phyloP scores from a whole-genome alignment of 2,888 invertebrate genomes.

The Phlogophora meticulosa region DNA sequence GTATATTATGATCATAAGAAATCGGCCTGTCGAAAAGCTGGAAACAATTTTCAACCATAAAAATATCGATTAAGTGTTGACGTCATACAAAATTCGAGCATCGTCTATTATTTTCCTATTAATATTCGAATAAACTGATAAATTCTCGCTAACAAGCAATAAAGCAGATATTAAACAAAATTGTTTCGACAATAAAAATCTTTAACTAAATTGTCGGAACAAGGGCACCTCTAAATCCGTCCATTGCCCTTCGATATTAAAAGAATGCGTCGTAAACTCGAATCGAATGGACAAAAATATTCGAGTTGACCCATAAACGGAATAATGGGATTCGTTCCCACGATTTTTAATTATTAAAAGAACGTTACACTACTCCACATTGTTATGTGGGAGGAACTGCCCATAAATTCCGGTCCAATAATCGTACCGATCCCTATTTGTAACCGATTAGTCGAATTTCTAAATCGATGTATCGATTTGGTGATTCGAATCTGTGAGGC shows the following conservation, averaged over 20 bases:
- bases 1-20: neutral
- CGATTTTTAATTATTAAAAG: slow-evolving; percentile 72
- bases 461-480: slow-evolving; percentile 68
- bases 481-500: slow-evolving; percentile 58
- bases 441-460: slow-evolving; percentile 70
- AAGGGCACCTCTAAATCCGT: slow-evolving; percentile 55
- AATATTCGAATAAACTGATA: slow-evolving; percentile 32
- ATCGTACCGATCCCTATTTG: slow-evolving; percentile 66
- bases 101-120: slow-evolving; percentile 23
- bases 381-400: slow-evolving; percentile 74
- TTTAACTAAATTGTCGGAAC: slow-evolving; percentile 25
- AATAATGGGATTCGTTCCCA: slow-evolving; percentile 73
- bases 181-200: slow-evolving; percentile 32
- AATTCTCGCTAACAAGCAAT: slow-evolving; percentile 35
- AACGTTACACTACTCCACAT: slow-evolving; percentile 65
- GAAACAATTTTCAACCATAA: slow-evolving; percentile 18
- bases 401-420: slow-evolving; percentile 79
- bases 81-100: slow-evolving; percentile 5
- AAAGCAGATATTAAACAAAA: slow-evolving; percentile 21
- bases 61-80: slow-evolving; percentile 15
- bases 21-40: neutral
- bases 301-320: slow-evolving; percentile 65
- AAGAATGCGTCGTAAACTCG: slow-evolving; percentile 53
- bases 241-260: slow-evolving; percentile 50
- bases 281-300: slow-evolving; percentile 51